Conservation (phyloP, 2,113 vertebrate genomes). For the Lucifuga dentata region DNA sequence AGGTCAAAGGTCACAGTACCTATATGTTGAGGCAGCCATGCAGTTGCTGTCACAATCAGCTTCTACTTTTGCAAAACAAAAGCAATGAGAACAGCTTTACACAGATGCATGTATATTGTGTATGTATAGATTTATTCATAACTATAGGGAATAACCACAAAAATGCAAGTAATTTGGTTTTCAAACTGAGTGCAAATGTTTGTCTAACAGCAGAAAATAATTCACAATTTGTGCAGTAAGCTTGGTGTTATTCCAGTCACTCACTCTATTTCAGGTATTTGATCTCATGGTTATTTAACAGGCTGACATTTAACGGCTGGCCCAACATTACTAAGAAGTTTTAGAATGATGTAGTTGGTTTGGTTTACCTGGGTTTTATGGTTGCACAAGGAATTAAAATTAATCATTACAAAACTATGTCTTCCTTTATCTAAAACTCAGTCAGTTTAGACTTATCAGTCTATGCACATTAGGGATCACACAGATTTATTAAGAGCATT, state of each 20-base stretch:
- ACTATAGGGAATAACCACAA: too few species aligned
- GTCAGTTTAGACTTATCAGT: neutral
- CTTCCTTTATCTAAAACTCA: neutral
- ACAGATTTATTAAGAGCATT: neutral
- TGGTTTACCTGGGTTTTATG: neutral
- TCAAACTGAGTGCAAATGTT: too few species aligned
- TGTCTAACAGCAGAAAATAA: too few species aligned
- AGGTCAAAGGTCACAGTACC: conserved; percentile 32
- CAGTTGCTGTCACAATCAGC: neutral
- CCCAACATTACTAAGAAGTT: neutral
- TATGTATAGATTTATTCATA: too few species aligned
- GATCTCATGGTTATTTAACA: neutral
- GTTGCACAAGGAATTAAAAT: neutral
- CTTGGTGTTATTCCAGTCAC: neutral
- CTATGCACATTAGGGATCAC: too few species aligned
- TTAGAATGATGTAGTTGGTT: neutral
- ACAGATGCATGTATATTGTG: too few species aligned
- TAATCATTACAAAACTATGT: neutral
- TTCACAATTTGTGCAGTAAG: neutral
- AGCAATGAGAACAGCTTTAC: too few species aligned
- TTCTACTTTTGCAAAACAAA: neutral
- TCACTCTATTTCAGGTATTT: neutral
- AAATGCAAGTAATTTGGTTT: too few species aligned
- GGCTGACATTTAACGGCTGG: neutral
- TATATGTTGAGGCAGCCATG: conserved; percentile 1